Conservation (phyloP, 2,888 invertebrate species). For the Phlogophora meticulosa region DNA sequence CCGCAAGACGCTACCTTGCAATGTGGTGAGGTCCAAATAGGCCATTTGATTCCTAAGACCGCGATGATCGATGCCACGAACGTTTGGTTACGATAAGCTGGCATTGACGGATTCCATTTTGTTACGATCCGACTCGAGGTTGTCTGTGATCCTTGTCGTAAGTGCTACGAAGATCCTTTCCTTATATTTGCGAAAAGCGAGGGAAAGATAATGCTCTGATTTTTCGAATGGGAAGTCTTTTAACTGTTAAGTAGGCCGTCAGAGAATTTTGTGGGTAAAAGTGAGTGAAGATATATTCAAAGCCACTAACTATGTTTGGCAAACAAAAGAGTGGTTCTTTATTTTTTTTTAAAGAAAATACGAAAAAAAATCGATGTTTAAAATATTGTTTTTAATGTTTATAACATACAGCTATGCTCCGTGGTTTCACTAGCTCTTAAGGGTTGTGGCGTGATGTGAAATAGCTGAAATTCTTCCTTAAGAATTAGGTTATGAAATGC, state of each 20-base stretch:
- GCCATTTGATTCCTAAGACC: slow-evolving; percentile 48
- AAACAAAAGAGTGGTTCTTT: too few species aligned
- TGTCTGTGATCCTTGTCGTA: slow-evolving; percentile 27
- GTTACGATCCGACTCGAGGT: slow-evolving; percentile 36
- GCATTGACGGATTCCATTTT: slow-evolving; percentile 53
- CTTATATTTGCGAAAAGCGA: slow-evolving; percentile 24
- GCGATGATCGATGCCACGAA: slow-evolving; percentile 51
- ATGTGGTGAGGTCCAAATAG: slow-evolving; percentile 40
- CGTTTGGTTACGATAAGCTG: slow-evolving; percentile 44
- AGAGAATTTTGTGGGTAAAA: too few species aligned
- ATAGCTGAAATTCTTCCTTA: too few species aligned
- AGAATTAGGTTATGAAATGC: too few species aligned
- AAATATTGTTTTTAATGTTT: too few species aligned
- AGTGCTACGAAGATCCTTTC: slow-evolving; percentile 19
- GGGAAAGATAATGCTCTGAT: slow-evolving; percentile 5
- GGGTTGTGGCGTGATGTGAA: too few species aligned
- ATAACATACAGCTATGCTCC: too few species aligned
- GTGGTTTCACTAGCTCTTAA: too few species aligned
- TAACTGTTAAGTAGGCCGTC: not conserved
- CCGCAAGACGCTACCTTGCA: slow-evolving; percentile 52
- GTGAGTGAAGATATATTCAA: too few species aligned
- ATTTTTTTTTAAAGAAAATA: too few species aligned
- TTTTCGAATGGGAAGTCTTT: not conserved
- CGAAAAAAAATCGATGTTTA: too few species aligned
- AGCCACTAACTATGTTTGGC: too few species aligned